Evolutionary conservation across 2,888 invertebrate species (phyloP), one percentile per base, ranked within the genome.

Genomic region (Barypeithes pellucidus): DNA sequence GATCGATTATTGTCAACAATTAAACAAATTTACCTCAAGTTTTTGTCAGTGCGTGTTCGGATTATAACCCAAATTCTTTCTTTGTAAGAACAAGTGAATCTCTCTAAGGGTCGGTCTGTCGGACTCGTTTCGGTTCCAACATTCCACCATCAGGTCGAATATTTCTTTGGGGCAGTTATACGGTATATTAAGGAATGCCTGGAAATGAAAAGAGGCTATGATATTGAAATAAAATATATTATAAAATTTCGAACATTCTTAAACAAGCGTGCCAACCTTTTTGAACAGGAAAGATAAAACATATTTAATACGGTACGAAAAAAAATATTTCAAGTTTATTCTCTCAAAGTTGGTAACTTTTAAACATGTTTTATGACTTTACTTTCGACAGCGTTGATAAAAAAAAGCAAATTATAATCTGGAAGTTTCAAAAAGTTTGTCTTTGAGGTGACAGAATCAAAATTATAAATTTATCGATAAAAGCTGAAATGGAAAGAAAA

Each of bases 71-170:
- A 93, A 87, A 85, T 93, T 93, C 86, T 94, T 94, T 81, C 93
- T 88, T 85, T 93, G 94, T 77, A 95, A 88, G 87, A 95, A 95
- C 85, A 95, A 88, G 86, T 95, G 94, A 81, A 95, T 95, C 85
- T 95, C 95, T 75, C 92, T 89, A 86, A 95, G 95, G 80, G 91
- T 91, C 54, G 95, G 95, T 70, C 95, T 88, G 85, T 91, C 91
- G 45, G 89, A 88, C 81, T 94, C 94, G 83, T 92, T 92, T 65
- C 93, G 88, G 83, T 94, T 93, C 95, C 95, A 95, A 84, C 95
- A 95, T 83, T 95, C 95, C 81, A 91, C 89, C 93, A 95, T 94
- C 82, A 95, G 87, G 85, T 95, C 94, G 86, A 92, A 95, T 81
- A 95, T 93, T 86, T 95, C 95, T 82, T 93, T 92, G 33, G 94